phyloP scores from a whole-genome alignment of 2,888 invertebrate genomes.

The Geotrupes spiniger region DNA sequence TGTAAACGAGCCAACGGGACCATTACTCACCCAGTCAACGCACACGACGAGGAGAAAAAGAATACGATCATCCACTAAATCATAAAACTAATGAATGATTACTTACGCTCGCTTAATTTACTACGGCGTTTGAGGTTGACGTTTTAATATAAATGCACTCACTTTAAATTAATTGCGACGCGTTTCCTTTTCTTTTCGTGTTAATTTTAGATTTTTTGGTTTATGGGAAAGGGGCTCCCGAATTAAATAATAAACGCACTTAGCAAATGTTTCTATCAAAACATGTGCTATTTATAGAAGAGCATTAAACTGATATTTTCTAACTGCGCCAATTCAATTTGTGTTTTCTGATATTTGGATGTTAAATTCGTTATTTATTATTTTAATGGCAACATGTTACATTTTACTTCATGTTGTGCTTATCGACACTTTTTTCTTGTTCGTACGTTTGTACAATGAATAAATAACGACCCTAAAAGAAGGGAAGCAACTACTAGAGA shows the following conservation, averaged over 20 bases:
- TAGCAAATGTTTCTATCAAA: not conserved
- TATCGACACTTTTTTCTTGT: no score
- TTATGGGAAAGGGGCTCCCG: not conserved
- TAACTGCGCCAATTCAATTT: conserved; percentile 1
- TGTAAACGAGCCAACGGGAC: conserved; percentile 40
- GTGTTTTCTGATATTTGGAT: not conserved
- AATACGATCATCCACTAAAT: conserved; percentile 32
- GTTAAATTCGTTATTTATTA: not conserved
- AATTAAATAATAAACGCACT: conserved; percentile 6
- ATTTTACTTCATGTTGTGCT: no score
- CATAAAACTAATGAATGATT: conserved; percentile 43
- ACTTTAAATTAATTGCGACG: conserved; percentile 24
- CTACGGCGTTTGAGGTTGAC: conserved; percentile 41
- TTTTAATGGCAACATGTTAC: no score
- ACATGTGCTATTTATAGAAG: no score
- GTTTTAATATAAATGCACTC: conserved; percentile 37
- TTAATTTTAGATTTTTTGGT: conserved; percentile 1
- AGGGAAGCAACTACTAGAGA: no score
- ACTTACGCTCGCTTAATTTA: conserved; percentile 38
- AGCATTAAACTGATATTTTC: not conserved
- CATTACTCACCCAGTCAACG: conserved; percentile 38
- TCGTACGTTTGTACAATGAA: no score
- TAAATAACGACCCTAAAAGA: no score
- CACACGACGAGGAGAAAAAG: conserved; percentile 14
- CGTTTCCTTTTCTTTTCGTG: conserved; percentile 19